Evolutionary conservation across 2,888 invertebrate genomes (phyloP).

Genomic region (Anticlea derivata): DNA sequence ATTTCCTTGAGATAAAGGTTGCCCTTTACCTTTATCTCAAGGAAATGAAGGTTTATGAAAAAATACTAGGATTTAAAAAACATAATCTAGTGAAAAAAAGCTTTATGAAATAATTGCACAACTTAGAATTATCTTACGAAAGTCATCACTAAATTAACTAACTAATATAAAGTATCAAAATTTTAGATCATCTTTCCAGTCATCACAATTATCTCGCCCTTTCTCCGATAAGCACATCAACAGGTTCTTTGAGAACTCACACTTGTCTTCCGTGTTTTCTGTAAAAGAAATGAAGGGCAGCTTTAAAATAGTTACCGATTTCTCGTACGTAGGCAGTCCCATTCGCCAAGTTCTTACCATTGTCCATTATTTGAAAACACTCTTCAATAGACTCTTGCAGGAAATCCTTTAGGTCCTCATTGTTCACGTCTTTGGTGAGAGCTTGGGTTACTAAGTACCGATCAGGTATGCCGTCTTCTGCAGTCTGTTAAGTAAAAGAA

Average conservation of each 20-base stretch:
- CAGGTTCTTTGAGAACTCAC: conserved; percentile 86
- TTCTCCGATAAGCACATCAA: conserved; percentile 88
- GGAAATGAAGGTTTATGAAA: too few species aligned
- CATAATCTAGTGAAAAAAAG: too few species aligned
- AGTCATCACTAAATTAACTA: too few species aligned
- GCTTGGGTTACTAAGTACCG: conserved; percentile 85
- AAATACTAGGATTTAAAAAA: too few species aligned
- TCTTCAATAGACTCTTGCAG: conserved; percentile 88
- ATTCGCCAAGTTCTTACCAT: conserved; percentile 67
- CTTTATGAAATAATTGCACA: too few species aligned
- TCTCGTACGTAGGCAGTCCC: too few species aligned
- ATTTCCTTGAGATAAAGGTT: too few species aligned
- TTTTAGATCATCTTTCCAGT: conserved; percentile 85
- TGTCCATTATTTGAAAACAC: conserved; percentile 86
- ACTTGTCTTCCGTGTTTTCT: conserved; percentile 84
- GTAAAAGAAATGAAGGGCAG: conserved; percentile 40
- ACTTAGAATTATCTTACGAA: background rate
- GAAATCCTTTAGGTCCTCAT: conserved; percentile 87
- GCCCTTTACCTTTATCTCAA: too few species aligned
- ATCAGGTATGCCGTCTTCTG: conserved; percentile 86
- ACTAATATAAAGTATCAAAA: conserved; percentile 39
- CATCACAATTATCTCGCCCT: conserved; percentile 89
- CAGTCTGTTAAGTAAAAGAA: conserved; percentile 67
- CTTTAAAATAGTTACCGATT: too few species aligned
- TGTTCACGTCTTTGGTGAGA: conserved; percentile 85